phyloP scores from a whole-genome alignment of 2,113 vertebrate species.

The Eretmochelys imbricata region DNA sequence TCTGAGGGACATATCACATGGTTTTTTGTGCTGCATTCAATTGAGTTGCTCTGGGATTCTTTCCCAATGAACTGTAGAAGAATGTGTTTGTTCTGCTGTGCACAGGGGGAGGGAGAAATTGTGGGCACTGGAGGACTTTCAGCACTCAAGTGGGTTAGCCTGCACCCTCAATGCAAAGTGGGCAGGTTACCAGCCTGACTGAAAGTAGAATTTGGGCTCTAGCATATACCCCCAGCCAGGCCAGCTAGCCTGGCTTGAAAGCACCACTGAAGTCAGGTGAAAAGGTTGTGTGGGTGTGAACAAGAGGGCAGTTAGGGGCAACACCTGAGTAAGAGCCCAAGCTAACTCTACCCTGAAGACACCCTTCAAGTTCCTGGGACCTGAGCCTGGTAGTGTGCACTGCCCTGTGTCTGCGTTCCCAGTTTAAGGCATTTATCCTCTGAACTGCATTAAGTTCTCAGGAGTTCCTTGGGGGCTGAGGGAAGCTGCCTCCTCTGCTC shows the following conservation, averaged over 20 bases:
- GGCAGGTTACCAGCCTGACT: neutral
- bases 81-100: neutral
- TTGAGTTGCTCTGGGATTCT: neutral
- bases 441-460: neutral
- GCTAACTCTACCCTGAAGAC: neutral
- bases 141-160: neutral
- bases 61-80: neutral
- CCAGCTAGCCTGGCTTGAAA: neutral
- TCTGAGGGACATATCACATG: neutral
- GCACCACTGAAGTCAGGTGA: neutral
- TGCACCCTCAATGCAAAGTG: neutral
- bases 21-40: neutral
- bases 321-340: neutral
- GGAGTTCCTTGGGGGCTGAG: neutral
- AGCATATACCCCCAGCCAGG: neutral
- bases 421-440: neutral
- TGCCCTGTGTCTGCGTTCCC: neutral
- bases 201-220: neutral
- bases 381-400: neutral
- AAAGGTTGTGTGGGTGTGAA: neutral
- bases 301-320: neutral
- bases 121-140: neutral
- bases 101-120: neutral
- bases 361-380: neutral
- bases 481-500: neutral